A percentile compares a stretch with the other conserved stretches of the same genome.
phyloP scores from a whole-genome alignment of 2,113 vertebrate genomes.

The Sarotherodon lohbergeri region DNA sequence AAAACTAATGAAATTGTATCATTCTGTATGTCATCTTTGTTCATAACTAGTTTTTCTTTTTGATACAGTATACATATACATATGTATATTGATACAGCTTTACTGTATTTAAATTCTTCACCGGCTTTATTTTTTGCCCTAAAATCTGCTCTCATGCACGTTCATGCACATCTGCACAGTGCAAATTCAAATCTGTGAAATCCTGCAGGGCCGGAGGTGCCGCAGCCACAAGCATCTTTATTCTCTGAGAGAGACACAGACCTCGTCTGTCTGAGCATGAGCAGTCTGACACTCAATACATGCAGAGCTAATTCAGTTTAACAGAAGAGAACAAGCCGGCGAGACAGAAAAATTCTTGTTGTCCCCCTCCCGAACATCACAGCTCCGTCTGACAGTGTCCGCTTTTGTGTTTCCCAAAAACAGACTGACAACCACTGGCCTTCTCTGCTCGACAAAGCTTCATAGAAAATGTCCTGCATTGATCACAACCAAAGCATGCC shows the following conservation, averaged over 20 bases:
- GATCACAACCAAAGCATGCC: slow-evolving; percentile 19
- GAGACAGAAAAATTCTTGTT: slow-evolving; percentile 64
- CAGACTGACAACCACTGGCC: neutral
- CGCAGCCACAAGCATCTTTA: neutral
- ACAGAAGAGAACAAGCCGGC: neutral
- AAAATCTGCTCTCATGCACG: neutral
- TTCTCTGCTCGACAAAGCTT: slow-evolving; percentile 45
- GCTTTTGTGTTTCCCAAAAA: slow-evolving; percentile 44
- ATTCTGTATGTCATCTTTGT: neutral
- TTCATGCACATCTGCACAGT: neutral
- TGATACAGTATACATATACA: neutral
- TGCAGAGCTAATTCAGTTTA: slow-evolving; percentile 28
- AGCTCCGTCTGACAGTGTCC: slow-evolving; percentile 36
- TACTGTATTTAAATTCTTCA: neutral
- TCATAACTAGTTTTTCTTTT: neutral
- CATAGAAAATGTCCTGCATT: slow-evolving; percentile 29
- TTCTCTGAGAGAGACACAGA: slow-evolving; percentile 1
- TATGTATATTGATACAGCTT: neutral
- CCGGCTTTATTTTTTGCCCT: neutral
- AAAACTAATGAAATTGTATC: fast-evolving
- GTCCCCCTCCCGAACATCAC: neutral
- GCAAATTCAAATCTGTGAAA: neutral
- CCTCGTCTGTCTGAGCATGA: neutral
- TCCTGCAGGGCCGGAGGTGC: neutral
- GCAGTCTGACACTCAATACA: neutral